Percentiles rank a stretch among this genome's conserved stretches.
phyloP scores from a whole-genome alignment of 2,113 vertebrate genomes.

The Seriola rivoliana region DNA sequence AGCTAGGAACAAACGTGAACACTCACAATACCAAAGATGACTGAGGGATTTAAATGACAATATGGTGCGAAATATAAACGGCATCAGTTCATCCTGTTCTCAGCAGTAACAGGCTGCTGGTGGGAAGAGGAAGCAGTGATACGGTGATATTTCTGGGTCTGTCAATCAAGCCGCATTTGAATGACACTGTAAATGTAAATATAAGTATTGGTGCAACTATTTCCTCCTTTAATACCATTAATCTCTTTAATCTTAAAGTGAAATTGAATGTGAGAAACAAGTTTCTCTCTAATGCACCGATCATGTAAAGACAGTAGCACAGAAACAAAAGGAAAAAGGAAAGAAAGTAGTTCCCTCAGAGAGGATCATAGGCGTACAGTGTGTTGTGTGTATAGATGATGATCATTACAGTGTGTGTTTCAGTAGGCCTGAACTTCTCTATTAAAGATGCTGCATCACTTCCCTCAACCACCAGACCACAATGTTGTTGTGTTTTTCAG shows the following conservation, averaged over 20 bases:
- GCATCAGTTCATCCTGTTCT: not conserved
- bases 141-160: not conserved
- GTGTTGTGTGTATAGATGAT: too few relatives aligned
- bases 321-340: too few relatives aligned
- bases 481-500: too few relatives aligned
- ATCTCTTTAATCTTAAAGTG: not conserved
- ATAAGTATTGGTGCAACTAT: not conserved
- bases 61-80: not conserved
- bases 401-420: too few relatives aligned
- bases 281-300: not conserved
- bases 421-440: not conserved
- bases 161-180: not conserved
- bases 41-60: not conserved
- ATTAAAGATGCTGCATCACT: not conserved
- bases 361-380: too few relatives aligned
- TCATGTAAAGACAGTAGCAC: too few relatives aligned
- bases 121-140: slow-evolving; percentile 16
- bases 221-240: not conserved
- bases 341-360: too few relatives aligned
- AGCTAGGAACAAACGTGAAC: not conserved
- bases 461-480: not conserved
- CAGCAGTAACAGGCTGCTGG: not conserved
- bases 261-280: not conserved
- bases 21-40: not conserved
- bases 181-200: not conserved